phyloP scores from a whole-genome alignment of 2,113 vertebrate species.

The Cyphomyrus discorhynchus region DNA sequence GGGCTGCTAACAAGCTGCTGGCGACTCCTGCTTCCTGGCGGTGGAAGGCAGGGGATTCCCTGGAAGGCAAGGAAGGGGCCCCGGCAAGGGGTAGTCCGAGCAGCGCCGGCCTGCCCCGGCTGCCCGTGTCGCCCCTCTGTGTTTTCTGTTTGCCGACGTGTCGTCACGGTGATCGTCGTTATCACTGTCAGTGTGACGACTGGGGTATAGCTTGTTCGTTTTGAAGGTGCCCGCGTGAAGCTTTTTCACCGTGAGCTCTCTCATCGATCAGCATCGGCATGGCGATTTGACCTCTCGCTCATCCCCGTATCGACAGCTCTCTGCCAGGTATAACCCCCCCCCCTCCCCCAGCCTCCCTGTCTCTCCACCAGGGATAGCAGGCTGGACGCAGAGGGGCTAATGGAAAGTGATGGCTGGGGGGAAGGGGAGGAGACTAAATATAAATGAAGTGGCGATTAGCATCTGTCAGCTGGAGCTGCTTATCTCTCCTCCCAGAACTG shows the following conservation, averaged over 20 bases:
- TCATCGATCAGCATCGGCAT: background rate
- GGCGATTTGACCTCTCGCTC: background rate
- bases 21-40: background rate
- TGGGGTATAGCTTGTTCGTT: background rate
- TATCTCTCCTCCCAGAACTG: background rate
- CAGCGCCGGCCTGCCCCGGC: background rate
- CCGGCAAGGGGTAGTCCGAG: background rate
- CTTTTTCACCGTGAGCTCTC: background rate
- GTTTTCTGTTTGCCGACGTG: background rate
- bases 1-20: background rate
- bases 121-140: background rate
- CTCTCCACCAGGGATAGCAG: too few relatives aligned
- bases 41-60: slow-evolving; percentile 38
- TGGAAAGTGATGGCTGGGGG: background rate
- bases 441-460: background rate
- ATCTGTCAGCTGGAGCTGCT: background rate
- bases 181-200: background rate
- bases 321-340: background rate
- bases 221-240: background rate
- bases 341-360: background rate
- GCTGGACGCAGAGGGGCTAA: background rate
- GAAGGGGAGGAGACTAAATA: background rate
- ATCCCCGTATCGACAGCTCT: background rate
- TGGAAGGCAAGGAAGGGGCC: slow-evolving; percentile 12
- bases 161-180: background rate